Conservation (phyloP, 2,888 invertebrate genomes). For the Pyralis farinalis region DNA sequence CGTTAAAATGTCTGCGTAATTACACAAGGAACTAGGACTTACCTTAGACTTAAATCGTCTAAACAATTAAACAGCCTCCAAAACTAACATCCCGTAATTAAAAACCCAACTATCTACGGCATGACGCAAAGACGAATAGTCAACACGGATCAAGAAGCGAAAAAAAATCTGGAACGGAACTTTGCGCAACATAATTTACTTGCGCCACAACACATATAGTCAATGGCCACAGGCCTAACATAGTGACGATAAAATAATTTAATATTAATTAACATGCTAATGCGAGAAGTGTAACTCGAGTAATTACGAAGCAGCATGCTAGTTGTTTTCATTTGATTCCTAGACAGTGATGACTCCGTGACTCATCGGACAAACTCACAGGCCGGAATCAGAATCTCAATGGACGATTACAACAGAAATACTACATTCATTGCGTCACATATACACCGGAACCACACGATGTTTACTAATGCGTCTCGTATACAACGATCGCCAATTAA, state of each 20-base stretch:
- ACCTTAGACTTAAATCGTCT: too few species aligned
- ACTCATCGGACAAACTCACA: conserved; percentile 34
- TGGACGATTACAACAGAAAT: conserved; percentile 49
- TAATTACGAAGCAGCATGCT: not conserved
- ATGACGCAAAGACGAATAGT: conserved; percentile 15
- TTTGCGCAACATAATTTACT: conserved; percentile 33
- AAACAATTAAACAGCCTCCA: too few species aligned
- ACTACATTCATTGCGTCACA: conserved; percentile 30
- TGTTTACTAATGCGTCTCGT: not conserved
- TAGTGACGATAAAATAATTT: not conserved
- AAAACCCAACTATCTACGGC: not conserved
- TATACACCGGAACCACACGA: conserved; percentile 11
- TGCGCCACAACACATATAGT: conserved; percentile 26
- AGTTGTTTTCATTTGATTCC: conserved; percentile 3
- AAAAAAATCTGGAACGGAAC: conserved; percentile 32
- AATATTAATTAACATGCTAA: conserved; percentile 1
- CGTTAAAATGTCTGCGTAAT: too few species aligned
- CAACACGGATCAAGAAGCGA: conserved; percentile 35
- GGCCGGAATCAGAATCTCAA: conserved; percentile 39
- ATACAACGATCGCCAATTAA: conserved; percentile 19
- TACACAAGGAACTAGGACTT: too few species aligned
- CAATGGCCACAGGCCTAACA: conserved; percentile 5
- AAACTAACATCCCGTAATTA: not conserved
- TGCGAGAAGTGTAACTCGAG: not conserved
- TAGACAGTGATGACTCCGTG: conserved; percentile 23